Evolutionary conservation across 2,888 invertebrate genomes (phyloP).

Genomic region (Hesperia comma): DNA sequence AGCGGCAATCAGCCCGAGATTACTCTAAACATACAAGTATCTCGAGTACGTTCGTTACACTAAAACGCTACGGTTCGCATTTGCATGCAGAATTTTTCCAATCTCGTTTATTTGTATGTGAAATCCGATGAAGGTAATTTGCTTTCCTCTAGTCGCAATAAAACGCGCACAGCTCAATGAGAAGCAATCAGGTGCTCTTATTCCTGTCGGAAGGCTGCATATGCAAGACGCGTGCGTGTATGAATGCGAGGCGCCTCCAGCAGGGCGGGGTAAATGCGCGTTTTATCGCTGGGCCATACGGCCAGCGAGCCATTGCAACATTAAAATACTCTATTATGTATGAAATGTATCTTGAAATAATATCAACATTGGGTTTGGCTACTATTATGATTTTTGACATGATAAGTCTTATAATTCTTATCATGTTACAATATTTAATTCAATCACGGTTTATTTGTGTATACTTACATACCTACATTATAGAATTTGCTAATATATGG

Average conservation of each 20-base stretch:
- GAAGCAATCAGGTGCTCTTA: conserved; percentile 79
- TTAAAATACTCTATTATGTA: neutral
- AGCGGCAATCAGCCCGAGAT: conserved; percentile 20
- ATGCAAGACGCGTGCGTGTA: conserved; percentile 42
- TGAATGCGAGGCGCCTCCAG: conserved; percentile 48
- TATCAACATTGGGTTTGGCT: too few species aligned
- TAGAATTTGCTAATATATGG: too few species aligned
- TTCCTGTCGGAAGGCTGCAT: conserved; percentile 48
- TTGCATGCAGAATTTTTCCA: conserved; percentile 23
- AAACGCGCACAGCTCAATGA: conserved; percentile 63
- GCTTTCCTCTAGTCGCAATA: conserved; percentile 49
- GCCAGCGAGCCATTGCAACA: conserved; percentile 29
- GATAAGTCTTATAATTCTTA: too few species aligned
- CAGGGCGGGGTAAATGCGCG: conserved; percentile 55
- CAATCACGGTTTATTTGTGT: too few species aligned
- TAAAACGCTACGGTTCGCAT: conserved; percentile 17
- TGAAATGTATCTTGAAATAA: too few species aligned
- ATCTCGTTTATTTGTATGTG: conserved; percentile 23
- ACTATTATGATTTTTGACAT: too few species aligned
- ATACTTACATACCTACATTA: too few species aligned
- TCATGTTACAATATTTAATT: too few species aligned
- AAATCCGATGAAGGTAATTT: conserved; percentile 40
- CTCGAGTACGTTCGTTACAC: conserved; percentile 16
- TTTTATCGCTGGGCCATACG: conserved; percentile 53
- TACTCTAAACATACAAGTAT: conserved; percentile 17